Base-by-base conservation (phyloP, 2,797 vertebrate species). In the Liasis olivaceus region DNA sequence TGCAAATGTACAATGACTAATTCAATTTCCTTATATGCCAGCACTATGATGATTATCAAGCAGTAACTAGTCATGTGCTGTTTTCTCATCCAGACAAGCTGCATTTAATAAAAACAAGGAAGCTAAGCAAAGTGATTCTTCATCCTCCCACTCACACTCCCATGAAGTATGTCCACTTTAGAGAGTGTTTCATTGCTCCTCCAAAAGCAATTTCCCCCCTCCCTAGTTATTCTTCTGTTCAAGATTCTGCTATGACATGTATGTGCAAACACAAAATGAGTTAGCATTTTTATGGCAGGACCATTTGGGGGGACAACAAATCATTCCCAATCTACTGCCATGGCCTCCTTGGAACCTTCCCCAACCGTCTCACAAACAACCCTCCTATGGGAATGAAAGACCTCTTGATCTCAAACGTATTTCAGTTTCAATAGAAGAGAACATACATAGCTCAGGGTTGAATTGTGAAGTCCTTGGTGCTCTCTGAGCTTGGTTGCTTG, bases 1-100 rank as follows among this genome's bases (percentile, higher is more conserved):
- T 93, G 90, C 58, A 94, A 92, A 90, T 3, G 85, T 31, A 92
- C 54, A 59, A 64, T 26, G 56, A 93, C 26, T 91, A 94, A 85
- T 5, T 92, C 51, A 84, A 36, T 93, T 95, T 94, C 56, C 63
- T 95, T 94, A 88, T 90, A 63, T 69, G 85, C 51, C 60, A 89
- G n/a, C 20, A 72, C 51, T 91, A 85, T 87, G 63, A 77, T 36
- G 5, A 91, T 58, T 94, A 13, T 0, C 66, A 77, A 36, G 90
- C 91, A 81, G 26, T 77, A 94, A 72, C 77, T 92, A 90, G 59
- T 93, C 64, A 90, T 15, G 7, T 4, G 58, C 84, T 94, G 15
- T 24, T 84, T 94, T 91, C 91, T 51, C 90, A 20, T 84, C 36
- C 92, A 86, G 51, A 88, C 59, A 94, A 24, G 93, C 0, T n/a